Percentiles rank a stretch among this genome's conserved stretches.
Evolutionary conservation across 2,797 vertebrate species (phyloP).

Genomic region (Cynopterus sphinx): DNA sequence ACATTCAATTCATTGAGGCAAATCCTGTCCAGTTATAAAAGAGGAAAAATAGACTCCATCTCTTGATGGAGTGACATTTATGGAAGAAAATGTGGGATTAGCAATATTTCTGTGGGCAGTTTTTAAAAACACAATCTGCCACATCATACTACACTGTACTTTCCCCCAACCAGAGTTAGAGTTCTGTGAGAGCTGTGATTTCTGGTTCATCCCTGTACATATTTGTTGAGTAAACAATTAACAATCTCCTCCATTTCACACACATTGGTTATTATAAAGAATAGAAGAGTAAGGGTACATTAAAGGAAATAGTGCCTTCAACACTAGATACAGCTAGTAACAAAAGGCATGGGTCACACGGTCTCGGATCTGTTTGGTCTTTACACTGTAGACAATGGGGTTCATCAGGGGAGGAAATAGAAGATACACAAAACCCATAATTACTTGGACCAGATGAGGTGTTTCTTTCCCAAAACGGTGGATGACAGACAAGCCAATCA

Average conservation of each 20-base stretch:
- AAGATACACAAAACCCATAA: constrained; percentile 78
- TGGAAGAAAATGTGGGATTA: neutral
- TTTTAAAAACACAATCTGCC: neutral
- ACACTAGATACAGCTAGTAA: neutral
- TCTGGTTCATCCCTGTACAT: neutral
- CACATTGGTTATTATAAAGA: neutral
- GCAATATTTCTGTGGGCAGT: neutral
- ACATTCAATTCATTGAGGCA: neutral
- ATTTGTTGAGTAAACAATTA: neutral
- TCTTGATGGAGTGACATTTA: neutral
- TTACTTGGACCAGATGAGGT: constrained; percentile 68
- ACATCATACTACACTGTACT: neutral
- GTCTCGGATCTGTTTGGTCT: constrained; percentile 75
- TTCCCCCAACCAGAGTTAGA: neutral
- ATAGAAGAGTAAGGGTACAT: neutral
- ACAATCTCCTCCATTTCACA: neutral
- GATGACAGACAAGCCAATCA: constrained; percentile 78
- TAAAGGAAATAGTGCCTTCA: neutral
- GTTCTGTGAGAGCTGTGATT: neutral
- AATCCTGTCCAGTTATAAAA: neutral
- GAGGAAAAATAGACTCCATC: neutral
- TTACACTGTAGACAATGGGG: constrained; percentile 75
- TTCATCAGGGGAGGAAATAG: constrained; percentile 78
- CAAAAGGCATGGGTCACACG: constrained; percentile 52
- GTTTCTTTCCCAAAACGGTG: constrained; percentile 74